Conservation (phyloP, 2,888 invertebrate species). For the Limnephilus marmoratus region DNA sequence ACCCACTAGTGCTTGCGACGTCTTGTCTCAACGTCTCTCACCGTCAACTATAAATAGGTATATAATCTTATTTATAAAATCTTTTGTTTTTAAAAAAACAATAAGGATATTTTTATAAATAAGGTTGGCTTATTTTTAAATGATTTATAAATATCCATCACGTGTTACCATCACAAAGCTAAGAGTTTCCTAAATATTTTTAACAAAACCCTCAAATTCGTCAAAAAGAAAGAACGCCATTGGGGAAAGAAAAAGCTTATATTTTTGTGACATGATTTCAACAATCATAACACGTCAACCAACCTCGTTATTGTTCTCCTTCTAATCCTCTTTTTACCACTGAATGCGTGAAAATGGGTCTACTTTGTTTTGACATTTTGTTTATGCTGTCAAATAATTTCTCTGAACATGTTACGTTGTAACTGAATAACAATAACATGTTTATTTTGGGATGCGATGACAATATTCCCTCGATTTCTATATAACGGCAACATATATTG, state of each 20-base stretch:
- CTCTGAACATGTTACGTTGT: neutral
- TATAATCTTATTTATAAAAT: too few species aligned
- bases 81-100: too few species aligned
- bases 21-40: too few species aligned
- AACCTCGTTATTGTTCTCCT: neutral
- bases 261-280: neutral
- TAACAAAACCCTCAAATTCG: too few species aligned
- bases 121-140: too few species aligned
- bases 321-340: neutral
- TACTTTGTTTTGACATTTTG: neutral
- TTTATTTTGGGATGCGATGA: neutral
- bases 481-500: neutral
- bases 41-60: too few species aligned
- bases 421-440: neutral
- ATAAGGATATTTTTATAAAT: too few species aligned
- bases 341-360: neutral
- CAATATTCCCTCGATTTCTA: neutral
- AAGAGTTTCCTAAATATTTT: too few species aligned
- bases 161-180: too few species aligned
- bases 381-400: neutral
- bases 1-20: too few species aligned
- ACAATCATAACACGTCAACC: neutral
- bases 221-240: neutral
- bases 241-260: neutral
- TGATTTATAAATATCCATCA: too few species aligned